phyloP scores from a whole-genome alignment of 2,113 vertebrate genomes.

The Protobothrops flavoviridis region DNA sequence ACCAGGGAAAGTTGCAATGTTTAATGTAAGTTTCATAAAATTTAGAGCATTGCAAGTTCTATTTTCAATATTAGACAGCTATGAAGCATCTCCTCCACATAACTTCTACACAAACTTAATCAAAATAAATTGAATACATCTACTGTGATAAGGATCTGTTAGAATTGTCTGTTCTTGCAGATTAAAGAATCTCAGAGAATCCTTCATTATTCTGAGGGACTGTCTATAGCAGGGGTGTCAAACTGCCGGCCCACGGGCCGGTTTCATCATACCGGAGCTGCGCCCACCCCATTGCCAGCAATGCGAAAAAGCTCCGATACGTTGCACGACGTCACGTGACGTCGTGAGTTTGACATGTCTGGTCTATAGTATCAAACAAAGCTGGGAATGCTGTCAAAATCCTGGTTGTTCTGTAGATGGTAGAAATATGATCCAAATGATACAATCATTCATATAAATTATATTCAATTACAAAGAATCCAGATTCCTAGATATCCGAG shows the following conservation, averaged over 20 bases:
- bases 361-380: not conserved
- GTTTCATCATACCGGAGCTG: too few species aligned
- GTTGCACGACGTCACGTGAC: too few species aligned
- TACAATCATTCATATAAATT: not conserved
- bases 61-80: not conserved
- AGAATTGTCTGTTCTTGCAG: not conserved
- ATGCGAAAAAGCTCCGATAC: too few species aligned
- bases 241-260: too few species aligned
- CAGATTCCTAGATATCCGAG: not conserved
- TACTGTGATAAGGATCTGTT: not conserved
- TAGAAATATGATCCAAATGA: too few species aligned
- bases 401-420: not conserved
- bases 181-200: not conserved
- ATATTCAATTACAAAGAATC: not conserved
- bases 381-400: not conserved
- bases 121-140: not conserved
- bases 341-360: too few species aligned
- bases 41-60: not conserved
- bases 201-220: not conserved
- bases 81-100: not conserved
- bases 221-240: not conserved
- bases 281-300: too few species aligned
- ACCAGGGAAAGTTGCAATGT: not conserved
- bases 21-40: not conserved
- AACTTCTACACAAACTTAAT: not conserved